Percentiles rank a stretch among this genome's conserved stretches.
Evolutionary conservation across 2,113 vertebrate species (phyloP).

Genomic region (Cacatua alba): DNA sequence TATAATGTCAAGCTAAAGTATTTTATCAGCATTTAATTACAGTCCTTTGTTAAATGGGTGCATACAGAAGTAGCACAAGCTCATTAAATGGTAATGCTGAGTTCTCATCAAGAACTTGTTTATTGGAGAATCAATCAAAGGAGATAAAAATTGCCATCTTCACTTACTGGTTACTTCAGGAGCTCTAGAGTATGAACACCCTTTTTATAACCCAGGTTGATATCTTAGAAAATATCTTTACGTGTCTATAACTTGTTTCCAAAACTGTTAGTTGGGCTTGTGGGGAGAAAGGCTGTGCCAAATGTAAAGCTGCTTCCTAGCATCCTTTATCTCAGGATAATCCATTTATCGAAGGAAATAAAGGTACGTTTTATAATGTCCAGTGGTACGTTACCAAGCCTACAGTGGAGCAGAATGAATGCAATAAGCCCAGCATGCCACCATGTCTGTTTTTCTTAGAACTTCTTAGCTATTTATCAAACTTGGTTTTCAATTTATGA

Average conservation of each 20-base stretch:
- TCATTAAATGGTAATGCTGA: not conserved
- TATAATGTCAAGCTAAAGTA: not conserved
- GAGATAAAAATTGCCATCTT: not conserved
- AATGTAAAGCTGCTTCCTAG: not conserved
- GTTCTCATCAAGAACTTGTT: not conserved
- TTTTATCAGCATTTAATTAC: not conserved
- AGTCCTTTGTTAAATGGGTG: not conserved
- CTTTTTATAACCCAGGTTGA: not conserved
- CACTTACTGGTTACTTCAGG: not conserved
- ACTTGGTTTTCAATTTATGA: not conserved
- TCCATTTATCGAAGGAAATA: not conserved
- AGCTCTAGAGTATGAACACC: not conserved
- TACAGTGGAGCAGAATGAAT: not conserved
- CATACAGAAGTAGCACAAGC: not conserved
- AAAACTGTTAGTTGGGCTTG: not conserved
- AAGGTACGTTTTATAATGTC: not conserved
- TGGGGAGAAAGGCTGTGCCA: not conserved
- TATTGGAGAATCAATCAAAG: not conserved
- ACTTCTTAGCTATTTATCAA: not conserved
- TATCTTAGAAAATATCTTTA: not conserved
- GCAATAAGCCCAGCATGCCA: not conserved
- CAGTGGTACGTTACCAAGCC: rapidly evolving
- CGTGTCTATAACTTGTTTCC: not conserved
- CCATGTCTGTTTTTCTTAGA: not conserved
- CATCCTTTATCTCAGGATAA: not conserved